Evolutionary conservation across 1,140 invertebrate species (phyloP), one percentile per base, ranked within the genome.

Genomic region (Heliothis subflexa): DNA sequence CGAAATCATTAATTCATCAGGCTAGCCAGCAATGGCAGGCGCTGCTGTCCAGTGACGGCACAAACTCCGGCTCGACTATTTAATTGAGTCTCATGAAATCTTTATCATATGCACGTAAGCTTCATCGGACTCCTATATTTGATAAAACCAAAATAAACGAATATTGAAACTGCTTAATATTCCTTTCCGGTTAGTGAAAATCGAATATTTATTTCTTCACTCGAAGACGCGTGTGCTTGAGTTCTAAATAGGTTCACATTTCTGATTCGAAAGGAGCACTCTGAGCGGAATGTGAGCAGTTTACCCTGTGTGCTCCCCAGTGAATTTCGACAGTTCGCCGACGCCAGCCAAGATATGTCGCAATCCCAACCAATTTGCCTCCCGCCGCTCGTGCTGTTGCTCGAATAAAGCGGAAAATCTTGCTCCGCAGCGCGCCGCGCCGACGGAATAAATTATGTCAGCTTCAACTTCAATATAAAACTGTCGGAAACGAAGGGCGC

Each of bases 311-410:
- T 78, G 80, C 79, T 86, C 83, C 82, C 84, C 62, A 72, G 86
- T 80, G 88, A 86, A 88, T 89, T 89, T 90, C 88, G 85, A 83
- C 87, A 89, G 87, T 86, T 91, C 84, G 82, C 88, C 85, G 70
- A 61, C 76, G 88, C 87, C 83, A 91, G 85, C 84, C 85, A 88
- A 90, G 89, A 92, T 92, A 91, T 91, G 90, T 93, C 91, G 89
- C 91, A 92, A 92, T 92, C 89, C 88, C 86, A 91, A 92, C 92
- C 90, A 93, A 94, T 94, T 94, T 92, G 87, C 89, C 87, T 92
- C 89, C 89, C 85, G 87, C 87, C 87, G 88, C 81, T 85, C 85
- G 83, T 83, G 81, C 87, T 86, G 81, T 86, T 88, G 83, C 87
- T 89, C 84, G 87, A 88, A 88, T 92, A 93, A 92, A 91, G 86